Percentiles rank a stretch among this genome's conserved stretches.
phyloP scores from a whole-genome alignment of 1,140 invertebrate species.

The Xylocopa sonorina region DNA sequence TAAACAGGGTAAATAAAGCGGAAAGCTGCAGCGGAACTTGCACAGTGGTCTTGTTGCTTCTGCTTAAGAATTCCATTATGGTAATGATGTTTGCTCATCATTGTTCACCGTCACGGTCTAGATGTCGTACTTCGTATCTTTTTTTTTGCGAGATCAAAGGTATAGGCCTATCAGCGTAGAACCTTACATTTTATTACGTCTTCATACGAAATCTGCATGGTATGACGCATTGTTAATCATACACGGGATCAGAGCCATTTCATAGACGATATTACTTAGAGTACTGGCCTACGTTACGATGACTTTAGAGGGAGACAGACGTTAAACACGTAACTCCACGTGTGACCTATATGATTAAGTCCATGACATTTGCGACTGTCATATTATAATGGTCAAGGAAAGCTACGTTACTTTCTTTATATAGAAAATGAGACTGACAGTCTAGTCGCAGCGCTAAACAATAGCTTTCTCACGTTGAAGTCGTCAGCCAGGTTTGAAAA shows the following conservation, averaged over 20 bases:
- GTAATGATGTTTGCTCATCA: conserved; percentile 35
- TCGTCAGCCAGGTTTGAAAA: neutral
- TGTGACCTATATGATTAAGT: conserved; percentile 5
- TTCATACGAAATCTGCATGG: conserved; percentile 39
- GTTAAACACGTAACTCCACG: neutral
- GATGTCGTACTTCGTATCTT: neutral
- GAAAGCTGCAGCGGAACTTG: neutral
- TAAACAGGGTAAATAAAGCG: neutral
- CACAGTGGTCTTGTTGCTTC: too few species aligned
- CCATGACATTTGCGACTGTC: conserved; percentile 67
- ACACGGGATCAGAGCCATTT: neutral
- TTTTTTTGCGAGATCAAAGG: conserved; percentile 28
- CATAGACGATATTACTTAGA: conserved; percentile 3
- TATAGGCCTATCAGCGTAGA: neutral
- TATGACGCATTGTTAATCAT: conserved; percentile 19
- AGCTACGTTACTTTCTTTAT: conserved; percentile 64
- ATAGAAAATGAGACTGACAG: conserved; percentile 56
- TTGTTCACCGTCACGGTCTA: neutral
- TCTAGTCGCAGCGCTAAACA: neutral
- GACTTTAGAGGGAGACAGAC: neutral
- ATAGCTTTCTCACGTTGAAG: neutral
- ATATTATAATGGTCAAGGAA: conserved; percentile 31
- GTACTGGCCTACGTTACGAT: neutral
- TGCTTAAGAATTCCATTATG: conserved; percentile 38
- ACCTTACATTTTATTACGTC: conserved; percentile 33